Conservation (phyloP, 2,113 vertebrate genomes). For the Henicopernis longicauda region DNA sequence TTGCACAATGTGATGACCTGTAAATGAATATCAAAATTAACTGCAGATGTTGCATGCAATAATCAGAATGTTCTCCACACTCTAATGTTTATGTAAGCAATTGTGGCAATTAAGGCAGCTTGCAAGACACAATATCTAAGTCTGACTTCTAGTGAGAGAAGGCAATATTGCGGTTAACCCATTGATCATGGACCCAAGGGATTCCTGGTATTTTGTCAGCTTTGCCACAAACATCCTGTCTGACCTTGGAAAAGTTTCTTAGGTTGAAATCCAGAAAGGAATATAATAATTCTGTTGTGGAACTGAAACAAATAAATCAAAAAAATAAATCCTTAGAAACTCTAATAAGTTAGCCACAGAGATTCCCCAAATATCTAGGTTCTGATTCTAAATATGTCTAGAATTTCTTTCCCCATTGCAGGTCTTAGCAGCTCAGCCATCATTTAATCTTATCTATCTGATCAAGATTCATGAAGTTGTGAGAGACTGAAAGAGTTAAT, state of each 20-base stretch:
- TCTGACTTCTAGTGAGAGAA: neutral
- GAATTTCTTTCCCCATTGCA: neutral
- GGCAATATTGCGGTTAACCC: neutral
- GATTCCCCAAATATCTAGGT: neutral
- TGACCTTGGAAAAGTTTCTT: neutral
- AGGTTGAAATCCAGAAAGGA: neutral
- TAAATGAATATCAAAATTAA: conserved; percentile 12
- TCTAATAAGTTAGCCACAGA: neutral
- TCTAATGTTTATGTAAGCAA: neutral
- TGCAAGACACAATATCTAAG: neutral
- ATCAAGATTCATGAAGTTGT: neutral
- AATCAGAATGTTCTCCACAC: neutral
- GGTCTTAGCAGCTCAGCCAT: neutral
- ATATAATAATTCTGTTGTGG: neutral
- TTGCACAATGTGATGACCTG: neutral
- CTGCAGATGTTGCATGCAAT: neutral
- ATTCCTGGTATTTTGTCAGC: neutral
- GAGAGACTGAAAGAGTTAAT: no score
- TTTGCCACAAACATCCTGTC: neutral
- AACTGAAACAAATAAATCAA: neutral
- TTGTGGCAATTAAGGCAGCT: neutral
- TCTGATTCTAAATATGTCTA: neutral
- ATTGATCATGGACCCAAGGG: neutral
- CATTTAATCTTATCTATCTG: neutral
- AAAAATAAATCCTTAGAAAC: neutral